Percentiles rank a stretch among this genome's conserved stretches.
Evolutionary conservation across 2,797 vertebrate genomes (phyloP).

Genomic region (Sarcoramphus papa): DNA sequence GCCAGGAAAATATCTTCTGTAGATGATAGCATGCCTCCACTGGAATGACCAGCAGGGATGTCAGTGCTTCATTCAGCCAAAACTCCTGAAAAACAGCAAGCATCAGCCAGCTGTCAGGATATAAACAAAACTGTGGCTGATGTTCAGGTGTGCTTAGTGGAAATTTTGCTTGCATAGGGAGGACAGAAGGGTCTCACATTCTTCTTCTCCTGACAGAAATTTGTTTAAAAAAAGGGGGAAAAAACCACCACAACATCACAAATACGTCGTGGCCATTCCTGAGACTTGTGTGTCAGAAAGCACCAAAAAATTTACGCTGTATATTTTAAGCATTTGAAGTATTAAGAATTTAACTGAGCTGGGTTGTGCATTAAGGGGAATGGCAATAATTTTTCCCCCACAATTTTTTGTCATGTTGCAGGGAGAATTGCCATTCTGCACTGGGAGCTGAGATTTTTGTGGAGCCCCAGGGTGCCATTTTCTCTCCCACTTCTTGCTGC

Average conservation of each 20-base stretch:
- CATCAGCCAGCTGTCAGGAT: neutral
- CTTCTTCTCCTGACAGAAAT: neutral
- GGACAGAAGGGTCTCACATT: neutral
- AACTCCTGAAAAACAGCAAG: neutral
- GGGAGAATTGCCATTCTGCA: neutral
- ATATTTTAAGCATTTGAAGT: neutral
- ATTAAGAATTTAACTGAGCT: neutral
- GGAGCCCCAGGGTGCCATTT: neutral
- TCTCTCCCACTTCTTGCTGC: neutral
- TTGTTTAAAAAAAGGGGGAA: neutral
- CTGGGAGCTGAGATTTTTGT: neutral
- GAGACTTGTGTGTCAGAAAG: neutral
- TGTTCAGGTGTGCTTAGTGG: neutral
- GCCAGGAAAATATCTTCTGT: neutral
- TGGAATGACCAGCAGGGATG: neutral
- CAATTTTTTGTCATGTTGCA: neutral
- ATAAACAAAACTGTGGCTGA: neutral
- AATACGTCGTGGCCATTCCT: neutral
- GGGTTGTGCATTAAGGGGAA: neutral
- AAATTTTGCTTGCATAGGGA: neutral
- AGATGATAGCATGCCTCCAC: fast-evolving
- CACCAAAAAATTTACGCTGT: neutral
- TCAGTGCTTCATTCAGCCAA: neutral
- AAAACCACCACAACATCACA: neutral
- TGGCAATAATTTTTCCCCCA: neutral